Base-by-base conservation (phyloP, 2,113 vertebrate genomes). In the Condylura cristata region DNA sequence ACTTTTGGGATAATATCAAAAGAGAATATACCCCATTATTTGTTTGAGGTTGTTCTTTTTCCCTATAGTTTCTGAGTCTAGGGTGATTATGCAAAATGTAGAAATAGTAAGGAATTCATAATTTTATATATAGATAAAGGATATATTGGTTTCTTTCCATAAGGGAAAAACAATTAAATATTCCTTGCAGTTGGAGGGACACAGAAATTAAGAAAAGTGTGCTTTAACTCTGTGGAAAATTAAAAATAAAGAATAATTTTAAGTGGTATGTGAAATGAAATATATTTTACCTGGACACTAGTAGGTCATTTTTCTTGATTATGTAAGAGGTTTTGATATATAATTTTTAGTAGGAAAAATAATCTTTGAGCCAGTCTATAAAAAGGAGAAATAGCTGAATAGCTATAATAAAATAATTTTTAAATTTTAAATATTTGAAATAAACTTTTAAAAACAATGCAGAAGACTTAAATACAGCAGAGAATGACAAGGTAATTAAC, bases 161-260 rank as follows among this genome's bases (percentile, higher is more conserved):
- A 70, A 5, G 32, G 74, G 44, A 83, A 9, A 68, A 41, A 7
- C 12, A 61, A 37, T 65, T 44, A 83, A 22, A 86, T 89, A 16
- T 74, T 82, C 32, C 8, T 63, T 7, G 44, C 16, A 5, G 2
- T 48, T 30, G 26, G 41, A 71, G 10, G n/a, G 66, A 70, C 18
- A 41, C 1, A 68, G 44, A 70, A 44, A 68, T 66, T 30, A 89
- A 86, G 51, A 83, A 80, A 75, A 80, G 26, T 1, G 8, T 70
- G 8, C 13, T 65, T 10, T 66, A 46, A 56, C 60, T 53, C 63
- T 24, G 11, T 0, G 75, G 11, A 37, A 66, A 78, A 63, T 48
- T 84, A 58, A 91, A 58, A 93, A 81, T 88, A 26, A 75, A 17
- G 17, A 63, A 76, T 83, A n/a, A 48, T 78, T 86, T 81, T 71